A percentile compares a stretch with the other conserved stretches of the same genome.
Evolutionary conservation across 1,140 invertebrate genomes (phyloP).

Genomic region (Venturia canescens): DNA sequence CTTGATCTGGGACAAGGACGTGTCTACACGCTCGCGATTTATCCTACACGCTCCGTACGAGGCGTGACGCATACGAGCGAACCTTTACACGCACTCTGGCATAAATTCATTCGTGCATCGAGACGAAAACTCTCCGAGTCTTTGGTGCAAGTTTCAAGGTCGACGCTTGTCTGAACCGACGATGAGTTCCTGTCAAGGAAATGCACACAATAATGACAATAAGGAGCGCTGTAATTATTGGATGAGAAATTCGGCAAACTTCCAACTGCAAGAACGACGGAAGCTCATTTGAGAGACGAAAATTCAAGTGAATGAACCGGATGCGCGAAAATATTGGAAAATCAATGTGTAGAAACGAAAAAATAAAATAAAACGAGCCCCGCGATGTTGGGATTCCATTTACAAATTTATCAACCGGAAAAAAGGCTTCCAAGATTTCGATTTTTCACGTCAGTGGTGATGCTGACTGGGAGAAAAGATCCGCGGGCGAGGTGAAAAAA

Average conservation of each 20-base stretch:
- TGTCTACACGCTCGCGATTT: slow-evolving; percentile 55
- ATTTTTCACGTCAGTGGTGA: background rate
- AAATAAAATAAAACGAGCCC: background rate
- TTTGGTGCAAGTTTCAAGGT: slow-evolving; percentile 19
- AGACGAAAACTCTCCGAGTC: background rate
- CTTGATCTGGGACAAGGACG: slow-evolving; percentile 70
- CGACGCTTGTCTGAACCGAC: background rate
- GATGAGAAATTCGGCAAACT: too few relatives aligned
- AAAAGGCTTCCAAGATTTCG: background rate
- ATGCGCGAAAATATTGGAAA: too few relatives aligned
- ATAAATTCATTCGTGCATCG: background rate
- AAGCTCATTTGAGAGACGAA: too few relatives aligned
- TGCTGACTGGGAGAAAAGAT: background rate
- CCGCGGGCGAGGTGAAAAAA: background rate
- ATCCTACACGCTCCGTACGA: slow-evolving; percentile 43
- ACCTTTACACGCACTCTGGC: background rate
- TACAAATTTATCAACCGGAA: background rate
- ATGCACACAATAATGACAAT: background rate
- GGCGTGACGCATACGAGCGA: background rate
- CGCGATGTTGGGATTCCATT: background rate
- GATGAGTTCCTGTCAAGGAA: background rate
- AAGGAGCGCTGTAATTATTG: background rate
- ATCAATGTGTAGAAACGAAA: too few relatives aligned
- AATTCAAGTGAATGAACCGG: too few relatives aligned
- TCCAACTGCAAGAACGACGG: too few relatives aligned